phyloP scores from a whole-genome alignment of 2,888 invertebrate species.

The Drosophila tanythrix region DNA sequence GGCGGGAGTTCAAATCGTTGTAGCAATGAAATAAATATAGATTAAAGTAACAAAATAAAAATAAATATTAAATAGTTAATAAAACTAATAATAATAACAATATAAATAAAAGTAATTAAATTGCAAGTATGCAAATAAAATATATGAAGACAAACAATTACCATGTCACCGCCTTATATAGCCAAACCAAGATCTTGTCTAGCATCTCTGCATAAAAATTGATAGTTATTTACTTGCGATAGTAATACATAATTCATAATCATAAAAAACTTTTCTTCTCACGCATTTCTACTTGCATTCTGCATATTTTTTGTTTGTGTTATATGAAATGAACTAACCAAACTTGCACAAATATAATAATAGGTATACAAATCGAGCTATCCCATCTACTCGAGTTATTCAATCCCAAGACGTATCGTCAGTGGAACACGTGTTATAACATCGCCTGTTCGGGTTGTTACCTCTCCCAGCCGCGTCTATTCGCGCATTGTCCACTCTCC shows the following conservation, averaged over 20 bases:
- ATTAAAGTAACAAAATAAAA: not conserved
- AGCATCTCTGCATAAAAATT: not conserved
- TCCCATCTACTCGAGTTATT: slow-evolving; percentile 84
- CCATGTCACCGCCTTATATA: not conserved
- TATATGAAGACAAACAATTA: not conserved
- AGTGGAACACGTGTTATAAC: slow-evolving; percentile 81
- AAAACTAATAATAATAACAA: not conserved
- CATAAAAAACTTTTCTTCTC: not conserved
- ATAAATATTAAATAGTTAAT: not conserved
- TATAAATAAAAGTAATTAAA: not conserved
- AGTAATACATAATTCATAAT: not conserved
- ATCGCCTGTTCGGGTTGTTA: slow-evolving; percentile 83
- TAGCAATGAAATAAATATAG: not conserved
- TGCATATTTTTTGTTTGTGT: slow-evolving; percentile 3
- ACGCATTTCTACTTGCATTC: slow-evolving; percentile 4
- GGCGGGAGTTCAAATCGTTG: not conserved
- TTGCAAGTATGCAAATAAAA: not conserved
- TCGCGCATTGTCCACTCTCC: slow-evolving; percentile 77
- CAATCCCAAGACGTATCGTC: slow-evolving; percentile 79
- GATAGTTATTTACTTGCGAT: not conserved
- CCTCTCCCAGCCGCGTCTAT: slow-evolving; percentile 80
- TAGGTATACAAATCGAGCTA: slow-evolving; percentile 84
- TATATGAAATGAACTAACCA: slow-evolving; percentile 41
- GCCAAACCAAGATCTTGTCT: not conserved
- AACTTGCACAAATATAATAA: slow-evolving; percentile 52